Percentiles rank a stretch among this genome's conserved stretches.
Conservation (phyloP, 53 echinoderm and acorn worm species). For the Hippasteria phrygiana region DNA sequence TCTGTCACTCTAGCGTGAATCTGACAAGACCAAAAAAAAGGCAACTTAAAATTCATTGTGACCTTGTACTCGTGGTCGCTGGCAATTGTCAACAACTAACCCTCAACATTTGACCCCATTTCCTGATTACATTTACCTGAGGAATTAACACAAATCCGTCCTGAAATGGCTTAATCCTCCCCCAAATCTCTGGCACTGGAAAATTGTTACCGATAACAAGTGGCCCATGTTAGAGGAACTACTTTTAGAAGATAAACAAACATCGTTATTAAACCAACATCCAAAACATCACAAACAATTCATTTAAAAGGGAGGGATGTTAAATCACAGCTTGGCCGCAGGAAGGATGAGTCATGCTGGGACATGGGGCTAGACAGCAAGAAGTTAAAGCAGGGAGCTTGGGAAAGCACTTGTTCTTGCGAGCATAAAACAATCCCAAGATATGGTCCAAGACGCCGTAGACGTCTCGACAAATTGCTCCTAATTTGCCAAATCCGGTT, state of each 20-base stretch:
- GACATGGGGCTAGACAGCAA: not conserved
- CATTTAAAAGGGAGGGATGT: not conserved
- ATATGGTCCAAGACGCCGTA: not conserved
- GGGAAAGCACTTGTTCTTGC: not conserved
- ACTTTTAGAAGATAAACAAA: not conserved
- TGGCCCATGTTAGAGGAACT: not conserved
- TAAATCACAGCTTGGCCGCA: conserved; percentile 4
- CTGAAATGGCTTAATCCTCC: not conserved
- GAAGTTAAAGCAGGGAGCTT: not conserved
- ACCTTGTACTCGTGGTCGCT: not conserved
- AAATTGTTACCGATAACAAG: not conserved
- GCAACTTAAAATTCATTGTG: not conserved
- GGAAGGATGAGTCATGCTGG: conserved; percentile 12
- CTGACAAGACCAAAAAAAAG: too few relatives aligned
- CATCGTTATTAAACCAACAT: not conserved
- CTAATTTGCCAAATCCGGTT: not conserved
- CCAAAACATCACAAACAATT: not conserved
- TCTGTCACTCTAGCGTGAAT: too few relatives aligned
- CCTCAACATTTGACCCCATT: not conserved
- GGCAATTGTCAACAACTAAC: not conserved
- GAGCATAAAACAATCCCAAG: not conserved
- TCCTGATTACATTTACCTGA: conserved; percentile 22
- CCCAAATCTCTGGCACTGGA: conserved; percentile 10
- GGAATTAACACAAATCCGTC: conserved; percentile 8
- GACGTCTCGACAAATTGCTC: not conserved